A percentile compares a stretch with the other conserved stretches of the same genome.
Evolutionary conservation across 2,797 vertebrate genomes (phyloP).

Genomic region (Myiothlypis chrysogaster): DNA sequence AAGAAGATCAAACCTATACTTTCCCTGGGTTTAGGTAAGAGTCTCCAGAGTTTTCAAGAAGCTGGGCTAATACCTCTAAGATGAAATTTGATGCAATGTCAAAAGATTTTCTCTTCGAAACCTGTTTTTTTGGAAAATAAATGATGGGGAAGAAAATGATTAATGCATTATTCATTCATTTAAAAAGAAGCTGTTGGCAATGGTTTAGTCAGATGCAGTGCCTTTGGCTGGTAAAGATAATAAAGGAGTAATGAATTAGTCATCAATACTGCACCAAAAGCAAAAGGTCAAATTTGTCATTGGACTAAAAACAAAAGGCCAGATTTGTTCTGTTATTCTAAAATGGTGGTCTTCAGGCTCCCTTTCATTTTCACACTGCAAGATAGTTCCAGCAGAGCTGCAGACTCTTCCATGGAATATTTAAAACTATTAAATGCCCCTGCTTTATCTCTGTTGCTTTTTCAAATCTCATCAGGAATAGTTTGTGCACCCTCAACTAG

Average conservation of each 20-base stretch:
- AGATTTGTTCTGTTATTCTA: not conserved
- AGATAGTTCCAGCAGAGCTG: not conserved
- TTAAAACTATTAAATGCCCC: not conserved
- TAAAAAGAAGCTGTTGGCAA: slow-evolving; percentile 22
- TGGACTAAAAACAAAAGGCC: not conserved
- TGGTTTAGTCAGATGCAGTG: slow-evolving; percentile 24
- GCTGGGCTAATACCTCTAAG: not conserved
- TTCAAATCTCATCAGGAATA: not conserved
- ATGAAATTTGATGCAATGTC: not conserved
- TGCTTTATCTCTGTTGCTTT: not conserved
- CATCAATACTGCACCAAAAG: not conserved
- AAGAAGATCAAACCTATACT: not conserved
- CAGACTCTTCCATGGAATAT: not conserved
- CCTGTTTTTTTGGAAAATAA: not conserved
- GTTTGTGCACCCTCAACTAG: not conserved
- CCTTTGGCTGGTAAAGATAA: slow-evolving; percentile 8
- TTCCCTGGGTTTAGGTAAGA: not conserved
- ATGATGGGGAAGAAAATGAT: not conserved
- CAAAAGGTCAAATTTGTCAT: slow-evolving; percentile 33
- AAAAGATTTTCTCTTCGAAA: not conserved
- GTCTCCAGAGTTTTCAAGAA: not conserved
- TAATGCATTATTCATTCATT: slow-evolving; percentile 15
- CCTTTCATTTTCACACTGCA: not conserved
- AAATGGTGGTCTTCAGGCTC: not conserved
- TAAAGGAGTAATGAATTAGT: slow-evolving; percentile 42